phyloP scores from a whole-genome alignment of 2,797 vertebrate species.

The Chaenodraco wilsoni region DNA sequence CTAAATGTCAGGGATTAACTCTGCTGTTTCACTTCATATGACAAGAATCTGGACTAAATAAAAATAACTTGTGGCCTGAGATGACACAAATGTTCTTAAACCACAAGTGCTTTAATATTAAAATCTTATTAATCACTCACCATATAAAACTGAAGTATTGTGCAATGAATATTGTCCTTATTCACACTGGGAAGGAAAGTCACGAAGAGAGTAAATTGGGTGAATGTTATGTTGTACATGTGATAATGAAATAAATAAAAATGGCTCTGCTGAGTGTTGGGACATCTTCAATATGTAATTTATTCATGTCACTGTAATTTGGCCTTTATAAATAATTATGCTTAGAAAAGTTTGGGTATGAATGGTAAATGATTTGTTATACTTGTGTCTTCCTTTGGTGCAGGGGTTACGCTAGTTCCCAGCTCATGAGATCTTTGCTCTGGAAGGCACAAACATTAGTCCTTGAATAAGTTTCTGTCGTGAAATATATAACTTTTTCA shows the following conservation, averaged over 20 bases:
- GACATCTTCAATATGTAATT: slow-evolving; percentile 50
- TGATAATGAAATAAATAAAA: slow-evolving; percentile 71
- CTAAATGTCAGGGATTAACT: slow-evolving; percentile 52
- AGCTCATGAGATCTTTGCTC: slow-evolving; percentile 28
- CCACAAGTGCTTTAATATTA: slow-evolving; percentile 79
- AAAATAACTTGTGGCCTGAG: slow-evolving; percentile 40
- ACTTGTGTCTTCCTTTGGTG: slow-evolving; percentile 24
- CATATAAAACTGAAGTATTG: slow-evolving; percentile 66
- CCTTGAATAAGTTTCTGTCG: slow-evolving; percentile 15
- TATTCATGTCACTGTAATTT: slow-evolving; percentile 13
- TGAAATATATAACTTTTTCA: slow-evolving; percentile 3
- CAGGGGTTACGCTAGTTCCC: slow-evolving; percentile 16
- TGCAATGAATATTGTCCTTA: slow-evolving; percentile 68
- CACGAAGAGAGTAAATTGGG: slow-evolving; percentile 31
- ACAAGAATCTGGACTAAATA: slow-evolving; percentile 47
- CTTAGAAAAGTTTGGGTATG: background rate
- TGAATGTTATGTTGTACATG: slow-evolving; percentile 70
- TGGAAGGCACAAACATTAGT: slow-evolving; percentile 18
- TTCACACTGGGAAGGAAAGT: slow-evolving; percentile 36
- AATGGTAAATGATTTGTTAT: slow-evolving; percentile 16
- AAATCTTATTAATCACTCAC: slow-evolving; percentile 62
- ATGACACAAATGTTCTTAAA: slow-evolving; percentile 68
- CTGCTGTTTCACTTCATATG: slow-evolving; percentile 35
- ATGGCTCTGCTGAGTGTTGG: slow-evolving; percentile 51
- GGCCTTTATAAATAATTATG: background rate